Evolutionary conservation across 2,113 vertebrate species (phyloP).

Genomic region (Macquaria australasica): DNA sequence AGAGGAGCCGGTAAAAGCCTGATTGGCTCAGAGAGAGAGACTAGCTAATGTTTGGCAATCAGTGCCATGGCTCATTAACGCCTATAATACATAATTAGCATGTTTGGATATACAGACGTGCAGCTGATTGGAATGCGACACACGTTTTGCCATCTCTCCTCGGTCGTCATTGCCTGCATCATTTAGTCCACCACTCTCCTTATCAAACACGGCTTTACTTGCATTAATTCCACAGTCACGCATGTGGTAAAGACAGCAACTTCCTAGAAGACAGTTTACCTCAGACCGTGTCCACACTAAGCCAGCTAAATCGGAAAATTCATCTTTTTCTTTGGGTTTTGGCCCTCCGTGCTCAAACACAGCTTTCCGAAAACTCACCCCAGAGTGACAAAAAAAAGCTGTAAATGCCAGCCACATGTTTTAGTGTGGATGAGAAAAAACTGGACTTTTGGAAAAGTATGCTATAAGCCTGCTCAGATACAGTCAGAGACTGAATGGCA

Average conservation of each 20-base stretch:
- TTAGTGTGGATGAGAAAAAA: too few relatives aligned
- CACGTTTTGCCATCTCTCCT: conserved; percentile 19
- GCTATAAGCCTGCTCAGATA: too few relatives aligned
- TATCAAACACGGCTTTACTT: conserved; percentile 25
- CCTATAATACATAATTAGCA: conserved; percentile 69
- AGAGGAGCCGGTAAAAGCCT: conserved; percentile 52
- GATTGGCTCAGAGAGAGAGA: conserved; percentile 63
- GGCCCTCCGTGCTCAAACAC: neutral
- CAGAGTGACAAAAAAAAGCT: neutral
- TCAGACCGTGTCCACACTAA: neutral
- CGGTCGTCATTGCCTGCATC: conserved; percentile 22
- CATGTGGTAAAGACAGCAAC: neutral
- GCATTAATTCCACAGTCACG: neutral
- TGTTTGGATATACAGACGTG: conserved; percentile 58
- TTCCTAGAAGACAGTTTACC: neutral
- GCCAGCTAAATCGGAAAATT: neutral
- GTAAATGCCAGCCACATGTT: neutral
- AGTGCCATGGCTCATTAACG: conserved; percentile 70
- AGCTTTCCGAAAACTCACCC: neutral
- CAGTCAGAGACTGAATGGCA: too few relatives aligned
- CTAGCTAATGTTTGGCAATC: conserved; percentile 70
- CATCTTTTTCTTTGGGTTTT: neutral
- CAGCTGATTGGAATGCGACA: conserved; percentile 53
- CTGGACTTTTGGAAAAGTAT: too few relatives aligned
- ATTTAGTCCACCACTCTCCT: conserved; percentile 15